Evolutionary conservation across 1,140 invertebrate genomes (phyloP), one percentile per base, ranked within the genome.

Genomic region (Dysdera silvatica): DNA sequence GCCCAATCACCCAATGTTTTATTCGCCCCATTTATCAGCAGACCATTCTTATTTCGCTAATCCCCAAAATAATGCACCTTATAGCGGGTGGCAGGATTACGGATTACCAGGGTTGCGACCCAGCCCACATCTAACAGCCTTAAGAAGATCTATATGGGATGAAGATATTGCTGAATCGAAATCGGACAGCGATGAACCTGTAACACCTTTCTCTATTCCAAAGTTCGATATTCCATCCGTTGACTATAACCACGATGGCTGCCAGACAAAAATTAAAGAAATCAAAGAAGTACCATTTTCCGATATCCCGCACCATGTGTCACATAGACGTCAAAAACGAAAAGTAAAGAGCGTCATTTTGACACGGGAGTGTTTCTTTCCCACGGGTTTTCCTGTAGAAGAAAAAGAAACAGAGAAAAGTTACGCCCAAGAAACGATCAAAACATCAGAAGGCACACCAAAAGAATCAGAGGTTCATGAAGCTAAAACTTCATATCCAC

Each of bases 191-290:
- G 49, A 53, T 24, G 18, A 49, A 6, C 47, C 47, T 20, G 23
- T n/a, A 12, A 24, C 47, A 28, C 23, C 37, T 24, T 63, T 48
- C 29, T 48, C 61, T 2, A 26, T 63, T 6, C 61, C 61, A 0
- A 63, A 63, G 41, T 63, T 63, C 29, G 61, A 63, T 49, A 41
- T 63, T 28, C 61, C 61, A 4, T 37, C 52, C n/a, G 56, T 63
- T 29, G 61, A 63, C 49, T 63, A 55, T 24, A 63, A 56, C 16
- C 43, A 63, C 16, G 56, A 56, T 40, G 61, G 61, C 7, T 63
- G 61, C 12, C 29, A 37, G 6, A 63, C 61, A 1, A 53, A 49
- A 4, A 55, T 55, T 23, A 63, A 63, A 49, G 61, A 63, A 56
- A 45, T 63, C 5, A 56, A 24, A 8, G 24, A 31, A 18, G 24